phyloP scores from a whole-genome alignment of 2,113 vertebrate species.

The Cichladusa arquata region DNA sequence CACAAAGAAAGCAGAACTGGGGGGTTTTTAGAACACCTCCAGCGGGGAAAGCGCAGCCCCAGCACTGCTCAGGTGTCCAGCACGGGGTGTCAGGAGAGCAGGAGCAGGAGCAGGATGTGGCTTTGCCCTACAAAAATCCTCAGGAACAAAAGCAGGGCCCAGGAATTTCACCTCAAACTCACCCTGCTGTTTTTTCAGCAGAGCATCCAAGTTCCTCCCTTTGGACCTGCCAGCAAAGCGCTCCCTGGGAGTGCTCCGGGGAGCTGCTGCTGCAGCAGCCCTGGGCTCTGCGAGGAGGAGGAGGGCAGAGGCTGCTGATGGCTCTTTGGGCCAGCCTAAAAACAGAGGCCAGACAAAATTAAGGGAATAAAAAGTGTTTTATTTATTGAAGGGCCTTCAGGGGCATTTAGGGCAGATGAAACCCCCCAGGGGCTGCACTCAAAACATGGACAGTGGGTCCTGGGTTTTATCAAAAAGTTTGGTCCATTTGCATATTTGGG shows the following conservation, averaged over 20 bases:
- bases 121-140: neutral
- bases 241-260: neutral
- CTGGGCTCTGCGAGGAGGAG: neutral
- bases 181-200: neutral
- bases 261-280: neutral
- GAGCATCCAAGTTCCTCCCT: neutral
- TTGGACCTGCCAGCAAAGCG: neutral
- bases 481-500: neutral
- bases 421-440: too few relatives aligned
- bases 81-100: neutral
- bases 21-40: neutral
- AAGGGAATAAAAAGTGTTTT: neutral
- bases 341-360: neutral
- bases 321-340: neutral
- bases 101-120: neutral
- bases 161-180: slow-evolving; percentile 12
- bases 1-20: neutral
- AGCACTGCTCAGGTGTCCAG: neutral
- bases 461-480: accelerated
- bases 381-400: neutral
- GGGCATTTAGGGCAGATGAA: too few relatives aligned
- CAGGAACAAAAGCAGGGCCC: neutral
- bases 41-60: neutral
- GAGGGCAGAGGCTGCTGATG: neutral
- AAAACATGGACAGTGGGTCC: too few relatives aligned